A percentile compares a stretch with the other conserved stretches of the same genome.
These are phyloP conservation scores for Acanthococcus lagerstroemiae DNA, from an alignment of 2,888 invertebrate species.

Conservation along the genomic window DNA sequence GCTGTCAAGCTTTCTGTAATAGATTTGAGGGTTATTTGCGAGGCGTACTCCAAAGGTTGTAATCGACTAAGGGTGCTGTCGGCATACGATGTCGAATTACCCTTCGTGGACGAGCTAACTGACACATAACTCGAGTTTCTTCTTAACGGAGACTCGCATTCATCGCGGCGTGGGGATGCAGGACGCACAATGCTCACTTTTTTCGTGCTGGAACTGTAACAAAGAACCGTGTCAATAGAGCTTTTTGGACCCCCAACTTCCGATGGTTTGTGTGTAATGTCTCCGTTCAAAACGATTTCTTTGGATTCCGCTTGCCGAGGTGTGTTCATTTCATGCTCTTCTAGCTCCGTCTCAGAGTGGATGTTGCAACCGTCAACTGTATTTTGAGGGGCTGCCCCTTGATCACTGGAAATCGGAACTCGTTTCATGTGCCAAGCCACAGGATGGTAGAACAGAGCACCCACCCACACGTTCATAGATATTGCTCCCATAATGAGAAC, in stretches of 20 bases:
- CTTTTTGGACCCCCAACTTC: not conserved
- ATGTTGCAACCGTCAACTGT: not conserved
- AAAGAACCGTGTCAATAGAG: not conserved
- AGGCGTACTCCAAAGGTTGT: not conserved
- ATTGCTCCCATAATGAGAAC: constrained; percentile 71
- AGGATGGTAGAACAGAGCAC: constrained; percentile 72
- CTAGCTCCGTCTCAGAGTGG: not conserved
- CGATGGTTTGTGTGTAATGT: not conserved
- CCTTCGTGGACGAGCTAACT: not conserved
- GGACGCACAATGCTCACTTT: not conserved
- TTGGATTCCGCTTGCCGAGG: not conserved
- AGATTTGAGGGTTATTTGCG: not conserved
- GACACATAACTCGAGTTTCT: constrained; percentile 7
- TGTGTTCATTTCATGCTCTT: not conserved
- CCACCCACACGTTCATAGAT: constrained; percentile 73
- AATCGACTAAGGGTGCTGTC: not conserved
- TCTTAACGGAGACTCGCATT: not conserved
- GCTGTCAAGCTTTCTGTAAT: not conserved
- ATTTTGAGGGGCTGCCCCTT: not conserved
- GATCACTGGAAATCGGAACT: not conserved
- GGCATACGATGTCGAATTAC: not conserved
- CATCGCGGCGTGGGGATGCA: not conserved
- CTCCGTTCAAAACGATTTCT: not conserved
- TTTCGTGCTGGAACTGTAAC: not conserved
- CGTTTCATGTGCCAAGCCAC: constrained; percentile 63